Conservation (phyloP, 64 coral and sea anemone genomes). For the Porites australiensis region DNA sequence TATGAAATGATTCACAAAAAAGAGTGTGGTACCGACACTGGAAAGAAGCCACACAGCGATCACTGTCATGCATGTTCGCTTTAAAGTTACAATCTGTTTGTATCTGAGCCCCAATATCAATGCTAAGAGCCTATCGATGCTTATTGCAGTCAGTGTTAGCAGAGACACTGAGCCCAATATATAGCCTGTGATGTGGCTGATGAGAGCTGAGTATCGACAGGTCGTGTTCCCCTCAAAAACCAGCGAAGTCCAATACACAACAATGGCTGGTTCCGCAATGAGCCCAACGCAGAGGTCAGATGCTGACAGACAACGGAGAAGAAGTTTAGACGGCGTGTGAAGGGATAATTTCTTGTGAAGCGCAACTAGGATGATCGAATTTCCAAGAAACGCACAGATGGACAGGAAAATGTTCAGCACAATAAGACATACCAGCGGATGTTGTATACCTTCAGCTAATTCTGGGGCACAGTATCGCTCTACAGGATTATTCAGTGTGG, state of each 20-base stretch:
- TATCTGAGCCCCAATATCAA: neutral
- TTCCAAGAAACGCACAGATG: neutral
- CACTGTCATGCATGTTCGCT: neutral
- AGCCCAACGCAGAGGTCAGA: slow-evolving; percentile 9
- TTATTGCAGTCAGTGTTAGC: slow-evolving; percentile 1
- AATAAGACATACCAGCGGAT: neutral
- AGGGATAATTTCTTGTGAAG: slow-evolving; percentile 5
- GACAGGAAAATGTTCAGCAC: neutral
- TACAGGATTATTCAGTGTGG: neutral
- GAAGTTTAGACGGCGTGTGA: neutral
- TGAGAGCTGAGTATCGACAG: neutral
- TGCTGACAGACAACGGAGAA: neutral
- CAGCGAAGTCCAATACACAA: neutral
- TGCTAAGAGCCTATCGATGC: slow-evolving; percentile 3
- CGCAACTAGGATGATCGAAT: neutral
- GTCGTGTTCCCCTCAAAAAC: no score
- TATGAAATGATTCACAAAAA: neutral
- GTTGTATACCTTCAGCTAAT: neutral
- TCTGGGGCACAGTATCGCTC: neutral
- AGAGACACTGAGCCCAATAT: neutral
- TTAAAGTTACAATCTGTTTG: neutral
- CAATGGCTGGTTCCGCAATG: neutral
- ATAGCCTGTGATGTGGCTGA: neutral
- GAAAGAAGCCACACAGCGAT: neutral
- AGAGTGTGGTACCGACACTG: neutral